Evolutionary conservation across 1,140 invertebrate species (phyloP).

Genomic region (Zophobas morio): DNA sequence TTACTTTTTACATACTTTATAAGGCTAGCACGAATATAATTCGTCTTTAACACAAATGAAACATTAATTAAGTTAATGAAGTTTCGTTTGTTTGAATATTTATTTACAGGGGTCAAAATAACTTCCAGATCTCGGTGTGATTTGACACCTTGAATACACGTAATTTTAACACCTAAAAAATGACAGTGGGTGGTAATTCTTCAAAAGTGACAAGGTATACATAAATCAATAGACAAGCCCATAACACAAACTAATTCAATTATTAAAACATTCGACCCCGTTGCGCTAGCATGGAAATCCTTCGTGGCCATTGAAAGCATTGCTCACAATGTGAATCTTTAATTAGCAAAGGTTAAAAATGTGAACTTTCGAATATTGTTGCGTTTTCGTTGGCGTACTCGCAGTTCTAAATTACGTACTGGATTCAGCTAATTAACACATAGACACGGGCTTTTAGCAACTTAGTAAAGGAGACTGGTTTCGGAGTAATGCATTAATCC

Average conservation of each 20-base stretch:
- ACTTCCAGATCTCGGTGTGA: neutral
- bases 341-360: slow-evolving; percentile 36
- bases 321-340: slow-evolving; percentile 13
- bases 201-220: slow-evolving; percentile 13
- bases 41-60: too few relatives aligned
- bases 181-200: neutral
- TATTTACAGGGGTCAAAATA: too few relatives aligned
- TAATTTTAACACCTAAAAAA: neutral
- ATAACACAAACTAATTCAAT: slow-evolving; percentile 35
- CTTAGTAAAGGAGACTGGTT: slow-evolving; percentile 46
- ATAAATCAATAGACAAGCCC: slow-evolving; percentile 29
- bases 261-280: slow-evolving; percentile 23
- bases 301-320: slow-evolving; percentile 10
- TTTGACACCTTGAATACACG: neutral
- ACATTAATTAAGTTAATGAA: too few relatives aligned
- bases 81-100: too few relatives aligned
- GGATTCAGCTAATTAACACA: slow-evolving; percentile 49
- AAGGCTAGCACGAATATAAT: too few relatives aligned
- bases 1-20: too few relatives aligned
- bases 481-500: slow-evolving; percentile 45
- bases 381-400: neutral
- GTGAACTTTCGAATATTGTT: slow-evolving; percentile 11
- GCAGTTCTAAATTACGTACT: slow-evolving; percentile 36
- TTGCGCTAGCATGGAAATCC: neutral
- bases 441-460: slow-evolving; percentile 47